Evolutionary conservation across 2,888 invertebrate genomes (phyloP), one percentile per base, ranked within the genome.

Genomic region (Ferdinandea cuprea): DNA sequence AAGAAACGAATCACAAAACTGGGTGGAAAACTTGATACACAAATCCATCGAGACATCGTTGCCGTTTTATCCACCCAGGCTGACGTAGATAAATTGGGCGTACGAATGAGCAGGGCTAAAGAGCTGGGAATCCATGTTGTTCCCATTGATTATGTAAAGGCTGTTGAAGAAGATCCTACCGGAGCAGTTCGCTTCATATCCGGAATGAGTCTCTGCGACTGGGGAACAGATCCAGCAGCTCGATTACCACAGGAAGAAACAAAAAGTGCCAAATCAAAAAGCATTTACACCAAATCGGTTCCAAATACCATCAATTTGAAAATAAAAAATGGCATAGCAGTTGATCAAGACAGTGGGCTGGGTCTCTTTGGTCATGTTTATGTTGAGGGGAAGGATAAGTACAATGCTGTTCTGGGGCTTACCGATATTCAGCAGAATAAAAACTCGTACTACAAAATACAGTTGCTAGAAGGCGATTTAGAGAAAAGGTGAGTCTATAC

Each of bases 401-500:
- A 94, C 90, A 95, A 94, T n/a, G 94, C 93, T 28, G 95, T 97
- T 0, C 93, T 99, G 3, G 95, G 96, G 9, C 91, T 95, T 85
- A 97, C 97, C 0, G 98, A 99, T 89, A 93, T 99, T 32, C 95
- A 96, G 85, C 92, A 92, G 1, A 96, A 96, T 86, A 96, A 95
- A 89, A 99, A 99, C 91, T 98, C 98, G 1, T 99, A 92, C 90
- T 99, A 99, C 91, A 99, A 99, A 89, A 87, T 99, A 61, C 99
- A 99, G 90, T 91, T 99, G 54, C 92, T 99, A 61, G 94, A 98
- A 89, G n/a, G n/a, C n/a, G n/a, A n/a, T n/a, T n/a, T n/a, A n/a
- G n/a, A n/a, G n/a, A n/a, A n/a, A n/a, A n/a, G n/a, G n/a, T n/a
- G n/a, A n/a, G n/a, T n/a, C n/a, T 5, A 25, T 5, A 25, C 2